Base-by-base conservation (phyloP, 2,888 invertebrate genomes). In the Yponomeuta plumbellus region DNA sequence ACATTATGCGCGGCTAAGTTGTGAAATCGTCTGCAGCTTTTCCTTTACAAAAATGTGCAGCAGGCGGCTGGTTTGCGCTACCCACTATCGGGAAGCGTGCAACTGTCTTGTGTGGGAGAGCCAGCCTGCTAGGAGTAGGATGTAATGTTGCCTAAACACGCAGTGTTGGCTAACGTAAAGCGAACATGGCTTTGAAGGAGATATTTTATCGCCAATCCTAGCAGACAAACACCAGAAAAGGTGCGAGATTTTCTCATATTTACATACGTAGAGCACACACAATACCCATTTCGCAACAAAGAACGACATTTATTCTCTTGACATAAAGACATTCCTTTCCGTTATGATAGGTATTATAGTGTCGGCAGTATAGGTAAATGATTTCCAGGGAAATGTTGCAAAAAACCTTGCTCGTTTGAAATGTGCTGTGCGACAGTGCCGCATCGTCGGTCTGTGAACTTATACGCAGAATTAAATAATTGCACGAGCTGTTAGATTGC, bases 391-490 rank as follows among this genome's bases (percentile, higher is more conserved):
- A 66, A 61, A 61, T 61, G 34, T 17, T 23, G 62, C 62, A 64
- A 56, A 66, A 66, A 34, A 40, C 34, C 52, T 13, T 59, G 59
- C 26, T 34, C 56, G 59, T 23, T 59, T 23, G 11, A 59, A 34
- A 62, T 56, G 66, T 34, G 62, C 22, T 20, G 26, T 34, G 39
- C n/a, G n/a, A 11, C 17, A 17, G 40, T 21, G 64, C 65, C 70
- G 70, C 52, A 11, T 52, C 64, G 64, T 23, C 26, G 64, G 56
- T 64, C 56, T 67, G 52, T 67, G 67, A 71, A 68, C 70, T 70
- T 68, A 68, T 79, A 78, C 79, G 72, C 71, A 76, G 77, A 80
- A 81, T 76, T 74, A 74, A 76, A 75, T 79, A 77, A 79, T 79
- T 75, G 75, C 72, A 75, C 74, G 76, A 77, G 75, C 74, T 76